Evolutionary conservation across 2,888 invertebrate species (phyloP), one percentile per base, ranked within the genome.

Genomic region (Agrypnus murinus): DNA sequence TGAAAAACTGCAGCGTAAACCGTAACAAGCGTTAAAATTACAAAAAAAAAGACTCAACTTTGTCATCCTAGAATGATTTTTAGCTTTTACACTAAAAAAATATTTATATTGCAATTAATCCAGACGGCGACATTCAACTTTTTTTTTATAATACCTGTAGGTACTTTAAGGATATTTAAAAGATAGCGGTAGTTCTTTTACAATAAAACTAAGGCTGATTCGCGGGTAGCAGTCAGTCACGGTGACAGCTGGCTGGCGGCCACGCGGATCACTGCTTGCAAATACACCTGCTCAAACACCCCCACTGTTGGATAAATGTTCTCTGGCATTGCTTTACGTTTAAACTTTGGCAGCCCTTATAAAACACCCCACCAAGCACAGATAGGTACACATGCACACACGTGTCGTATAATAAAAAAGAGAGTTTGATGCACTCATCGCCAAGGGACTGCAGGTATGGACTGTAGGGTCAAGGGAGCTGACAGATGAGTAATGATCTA

Each of bases 221-320:
- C 60, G 65, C 65, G 65, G 59, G 65, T 36, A 25, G n/a, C n/a
- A n/a, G n/a, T n/a, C n/a, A 65, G 80, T 77, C 76, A 79, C 75
- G 79, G 79, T 80, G 82, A 82, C 83, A 83, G 83, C 81, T 83
- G 83, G 82, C 78, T 79, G 80, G 82, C 83, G 83, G 78, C 78
- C 80, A 77, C 81, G 80, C 80, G 82, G 81, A 83, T 82, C 82
- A 77, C 78, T 77, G 81, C 79, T 81, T 76, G 82, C 81, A 83
- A 83, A 83, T 84, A 83, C 84, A 84, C 84, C 84, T 84, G 84
- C 83, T 77, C 83, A 82, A 83, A 83, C 80, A 82, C 77, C 76
- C 75, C 70, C 74, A 71, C 65, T 66, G 45, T 55, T 4, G 45
- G 50, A 34, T 59, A 53, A 69, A 69, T 43, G 64, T 63, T 62